Evolutionary conservation across 2,888 invertebrate genomes (phyloP), one percentile per base, ranked within the genome.

Genomic region (Frankliniella intonsa): DNA sequence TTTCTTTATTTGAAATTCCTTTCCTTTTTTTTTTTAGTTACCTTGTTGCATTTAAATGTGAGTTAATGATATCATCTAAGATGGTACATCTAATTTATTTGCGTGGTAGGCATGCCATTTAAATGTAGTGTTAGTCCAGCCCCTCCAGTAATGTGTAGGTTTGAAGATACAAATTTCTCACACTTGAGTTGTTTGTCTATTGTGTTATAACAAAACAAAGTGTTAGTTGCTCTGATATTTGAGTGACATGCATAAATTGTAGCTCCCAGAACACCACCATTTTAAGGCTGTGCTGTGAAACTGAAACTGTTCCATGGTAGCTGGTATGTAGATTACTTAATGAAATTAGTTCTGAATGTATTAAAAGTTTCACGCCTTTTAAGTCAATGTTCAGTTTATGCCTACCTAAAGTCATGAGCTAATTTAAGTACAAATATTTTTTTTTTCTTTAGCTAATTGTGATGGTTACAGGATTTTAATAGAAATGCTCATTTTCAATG

Each of bases 221-320:
- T 38, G 38, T 38, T 3, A 38, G 5, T 3, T 38, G 38, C 38
- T 38, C 2, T 5, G 5, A 2, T 25, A 10, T 76, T 11, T 76
- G 11, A 76, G 25, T 76, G 69, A 76, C 22, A n/a, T n/a, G n/a
- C n/a, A n/a, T n/a, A 38, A 38, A 38, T 3, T 3, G 38, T 69
- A n/a, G 25, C 25, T 76, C 19, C 12, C 12, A 11, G 25, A 76
- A 76, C 69, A 76, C 14, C 62, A 1, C 62, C 69, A 25, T 76
- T 22, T 12, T 76, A 25, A 76, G 69, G 69, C 69, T 76, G 69
- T 76, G 69, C 69, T 76, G 25, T 76, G 69, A 25, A 76, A 55
- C 19, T 55, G 69, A 22, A 76, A 76, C 22, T 76, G 69, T 76
- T 22, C 12, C 25, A 25, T 76, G 9, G 25, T 25, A 76, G 69